These are phyloP conservation scores for Clarias laeviceps DNA, from an alignment of 2,797 vertebrate species.

Conservation along the genomic window DNA sequence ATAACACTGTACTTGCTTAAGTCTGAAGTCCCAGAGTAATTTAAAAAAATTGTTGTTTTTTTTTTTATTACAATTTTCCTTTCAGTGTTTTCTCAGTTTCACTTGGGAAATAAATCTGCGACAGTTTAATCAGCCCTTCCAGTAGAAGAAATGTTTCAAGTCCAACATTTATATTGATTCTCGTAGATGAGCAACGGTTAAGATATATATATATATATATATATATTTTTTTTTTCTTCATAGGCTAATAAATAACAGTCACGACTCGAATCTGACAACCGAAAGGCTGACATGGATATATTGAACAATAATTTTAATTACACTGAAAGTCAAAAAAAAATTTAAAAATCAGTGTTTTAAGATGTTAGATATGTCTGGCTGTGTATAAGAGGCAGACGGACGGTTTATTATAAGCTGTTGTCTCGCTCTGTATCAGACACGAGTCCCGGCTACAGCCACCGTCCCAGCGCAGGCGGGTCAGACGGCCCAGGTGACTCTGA, in stretches of 20 bases:
- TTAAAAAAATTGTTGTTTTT: no score
- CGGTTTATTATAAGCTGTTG: not conserved
- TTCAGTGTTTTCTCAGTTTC: not conserved
- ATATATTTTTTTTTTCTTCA: not conserved
- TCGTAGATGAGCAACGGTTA: not conserved
- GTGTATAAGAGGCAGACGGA: not conserved
- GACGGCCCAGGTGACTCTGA: slow-evolving; percentile 86
- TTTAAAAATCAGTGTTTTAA: not conserved
- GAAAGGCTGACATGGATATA: not conserved
- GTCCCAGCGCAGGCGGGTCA: slow-evolving; percentile 81
- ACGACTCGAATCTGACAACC: not conserved
- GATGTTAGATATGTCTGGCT: not conserved
- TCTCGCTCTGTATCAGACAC: slow-evolving; percentile 66
- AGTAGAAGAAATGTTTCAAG: not conserved
- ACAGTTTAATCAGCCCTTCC: not conserved
- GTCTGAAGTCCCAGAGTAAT: not conserved
- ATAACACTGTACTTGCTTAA: not conserved
- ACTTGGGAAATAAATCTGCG: not conserved
- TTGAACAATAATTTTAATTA: not conserved
- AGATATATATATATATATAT: no score
- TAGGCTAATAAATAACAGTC: not conserved
- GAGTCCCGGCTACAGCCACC: slow-evolving; percentile 80
- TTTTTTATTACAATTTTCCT: not conserved
- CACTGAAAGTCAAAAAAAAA: not conserved
- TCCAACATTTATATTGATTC: not conserved